Evolutionary conservation across 2,797 vertebrate species (phyloP).

Genomic region (Podarcis siculus): DNA sequence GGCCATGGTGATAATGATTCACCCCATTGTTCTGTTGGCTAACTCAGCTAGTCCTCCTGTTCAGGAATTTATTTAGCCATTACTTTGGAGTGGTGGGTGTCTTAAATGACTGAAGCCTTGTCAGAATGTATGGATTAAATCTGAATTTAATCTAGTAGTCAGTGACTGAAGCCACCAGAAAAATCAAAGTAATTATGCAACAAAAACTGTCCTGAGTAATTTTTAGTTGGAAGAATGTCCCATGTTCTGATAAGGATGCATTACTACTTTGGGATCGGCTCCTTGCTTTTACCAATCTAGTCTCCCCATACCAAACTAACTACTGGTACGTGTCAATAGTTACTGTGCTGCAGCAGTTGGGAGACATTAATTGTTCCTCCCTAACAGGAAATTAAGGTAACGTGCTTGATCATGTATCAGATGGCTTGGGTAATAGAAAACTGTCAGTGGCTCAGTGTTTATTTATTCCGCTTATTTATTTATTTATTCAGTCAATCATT

Average conservation of each 20-base stretch:
- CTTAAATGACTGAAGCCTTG: neutral
- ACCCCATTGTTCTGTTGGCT: neutral
- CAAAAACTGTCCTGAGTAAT: neutral
- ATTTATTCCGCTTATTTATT: too few species aligned
- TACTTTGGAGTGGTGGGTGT: neutral
- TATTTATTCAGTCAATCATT: too few species aligned
- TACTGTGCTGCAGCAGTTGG: neutral
- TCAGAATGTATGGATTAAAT: neutral
- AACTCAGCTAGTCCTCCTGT: neutral
- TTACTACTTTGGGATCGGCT: neutral
- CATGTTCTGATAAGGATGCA: neutral
- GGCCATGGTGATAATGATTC: neutral
- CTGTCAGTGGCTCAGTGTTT: neutral
- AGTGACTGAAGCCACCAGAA: neutral
- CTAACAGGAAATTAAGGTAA: conserved; percentile 38
- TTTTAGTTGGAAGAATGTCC: neutral
- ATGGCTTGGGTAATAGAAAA: conserved; percentile 33
- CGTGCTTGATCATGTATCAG: conserved; percentile 25
- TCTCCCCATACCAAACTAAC: neutral
- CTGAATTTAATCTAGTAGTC: neutral
- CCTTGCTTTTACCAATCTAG: neutral
- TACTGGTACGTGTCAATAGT: neutral
- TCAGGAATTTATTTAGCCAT: neutral
- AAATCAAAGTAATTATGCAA: neutral
- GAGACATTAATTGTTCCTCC: neutral